Evolutionary conservation across 1,140 invertebrate species (phyloP).

Genomic region (Campoletis sonorensis): DNA sequence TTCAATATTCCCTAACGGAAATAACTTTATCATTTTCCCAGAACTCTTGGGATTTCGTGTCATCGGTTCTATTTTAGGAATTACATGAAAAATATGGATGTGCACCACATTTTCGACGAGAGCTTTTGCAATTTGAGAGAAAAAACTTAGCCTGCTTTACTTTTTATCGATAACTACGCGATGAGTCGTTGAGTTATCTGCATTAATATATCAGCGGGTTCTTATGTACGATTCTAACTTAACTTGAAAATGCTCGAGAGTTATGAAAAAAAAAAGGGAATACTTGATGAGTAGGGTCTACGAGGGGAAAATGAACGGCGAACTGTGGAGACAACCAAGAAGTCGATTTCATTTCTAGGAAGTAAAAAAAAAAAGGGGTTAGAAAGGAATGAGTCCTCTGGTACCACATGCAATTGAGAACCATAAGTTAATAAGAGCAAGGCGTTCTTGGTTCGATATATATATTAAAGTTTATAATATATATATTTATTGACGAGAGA

Average conservation of each 20-base stretch:
- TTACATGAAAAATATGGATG: neutral
- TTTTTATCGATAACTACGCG: neutral
- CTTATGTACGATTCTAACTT: too few relatives aligned
- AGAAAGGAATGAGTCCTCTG: neutral
- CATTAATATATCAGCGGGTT: neutral
- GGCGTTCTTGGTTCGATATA: neutral
- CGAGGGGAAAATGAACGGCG: neutral
- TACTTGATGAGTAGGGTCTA: neutral
- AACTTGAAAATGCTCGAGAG: neutral
- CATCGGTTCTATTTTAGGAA: conserved; percentile 14
- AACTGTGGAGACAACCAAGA: neutral
- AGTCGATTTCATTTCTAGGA: neutral
- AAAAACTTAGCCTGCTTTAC: too few relatives aligned
- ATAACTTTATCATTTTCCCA: conserved; percentile 12
- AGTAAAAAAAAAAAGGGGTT: neutral
- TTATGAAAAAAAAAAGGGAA: neutral
- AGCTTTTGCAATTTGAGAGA: too few relatives aligned
- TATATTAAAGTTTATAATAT: neutral
- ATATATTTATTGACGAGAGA: neutral
- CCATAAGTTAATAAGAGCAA: neutral
- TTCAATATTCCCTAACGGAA: conserved; percentile 7
- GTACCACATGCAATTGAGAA: neutral
- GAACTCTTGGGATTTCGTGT: neutral
- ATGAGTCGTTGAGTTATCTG: neutral
- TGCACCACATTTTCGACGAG: too few relatives aligned